Conservation (phyloP, 2,113 vertebrate genomes). For the Ceuthmochares aereus region DNA sequence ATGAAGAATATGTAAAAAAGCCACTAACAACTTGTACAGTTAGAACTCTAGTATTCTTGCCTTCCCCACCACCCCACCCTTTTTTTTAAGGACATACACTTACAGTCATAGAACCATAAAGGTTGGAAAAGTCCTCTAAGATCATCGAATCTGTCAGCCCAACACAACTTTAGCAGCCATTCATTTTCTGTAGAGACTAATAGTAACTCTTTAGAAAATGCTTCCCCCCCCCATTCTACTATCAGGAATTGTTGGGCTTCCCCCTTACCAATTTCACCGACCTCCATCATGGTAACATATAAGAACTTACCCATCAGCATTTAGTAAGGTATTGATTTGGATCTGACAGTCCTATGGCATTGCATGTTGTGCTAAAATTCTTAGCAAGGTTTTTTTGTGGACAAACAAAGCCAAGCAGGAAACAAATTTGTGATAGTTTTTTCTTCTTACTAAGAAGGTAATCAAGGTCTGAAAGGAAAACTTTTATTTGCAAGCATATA, state of each 20-base stretch:
- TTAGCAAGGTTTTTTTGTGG: background rate
- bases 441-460: background rate
- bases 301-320: background rate
- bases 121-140: no score
- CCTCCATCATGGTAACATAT: background rate
- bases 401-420: background rate
- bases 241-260: background rate
- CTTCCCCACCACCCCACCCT: background rate
- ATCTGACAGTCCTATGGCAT: background rate
- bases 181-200: background rate
- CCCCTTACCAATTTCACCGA: background rate
- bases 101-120: no score
- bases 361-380: background rate
- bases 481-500: background rate
- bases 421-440: background rate
- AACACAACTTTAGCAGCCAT: background rate
- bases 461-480: background rate
- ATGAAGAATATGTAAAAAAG: background rate
- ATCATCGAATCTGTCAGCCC: no score
- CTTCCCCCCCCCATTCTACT: background rate
- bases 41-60: background rate
- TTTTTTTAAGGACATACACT: background rate
- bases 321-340: background rate
- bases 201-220: background rate
- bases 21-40: background rate